Evolutionary conservation across 2,888 invertebrate genomes (phyloP), one percentile per base, ranked within the genome.

Genomic region (Macaria notata): DNA sequence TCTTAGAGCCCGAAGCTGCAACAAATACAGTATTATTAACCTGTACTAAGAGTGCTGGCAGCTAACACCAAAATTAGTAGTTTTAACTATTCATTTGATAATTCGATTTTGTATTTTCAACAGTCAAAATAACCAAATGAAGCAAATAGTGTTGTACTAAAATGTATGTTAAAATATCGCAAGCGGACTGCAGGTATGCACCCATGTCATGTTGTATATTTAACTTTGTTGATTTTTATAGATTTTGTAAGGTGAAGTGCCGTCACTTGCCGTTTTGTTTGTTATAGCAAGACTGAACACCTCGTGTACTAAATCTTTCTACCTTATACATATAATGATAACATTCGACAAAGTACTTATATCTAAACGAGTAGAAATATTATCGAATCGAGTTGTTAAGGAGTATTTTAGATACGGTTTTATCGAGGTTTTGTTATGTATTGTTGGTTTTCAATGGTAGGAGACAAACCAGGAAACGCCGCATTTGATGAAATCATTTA

Each of bases 231-330:
- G 49, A 58, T 62, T 55, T 55, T 69, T 65, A 19, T 19, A 19
- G 19, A 19, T 19, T 19, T 19, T 19, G 19, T 19, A 19, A 19
- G 19, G 19, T 19, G 19, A 19, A 19, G 19, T 19, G 19, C 19
- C 19, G 19, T 19, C 19, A 19, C 19, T 19, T 19, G 19, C 19
- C 19, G 19, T 19, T 19, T 19, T 19, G 19, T 19, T 19, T 19
- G 61, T 54, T 64, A 53, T 76, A 76, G 74, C 67, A 86, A 87
- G 88, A 87, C 88, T 88, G 88, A 82, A 81, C 73, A 72, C 70
- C 56, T 52, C 54, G 39, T 57, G 60, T 59, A 61, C 46, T 61
- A 51, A 66, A 62, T 56, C 38, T 50, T 50, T 62, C 76, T 78
- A 75, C 71, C 65, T 77, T 78, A 75, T n/a, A n/a, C n/a, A n/a